These are phyloP conservation scores for Drosophila cognata DNA, from an alignment of 2,888 invertebrate species.

Conservation along the genomic window DNA sequence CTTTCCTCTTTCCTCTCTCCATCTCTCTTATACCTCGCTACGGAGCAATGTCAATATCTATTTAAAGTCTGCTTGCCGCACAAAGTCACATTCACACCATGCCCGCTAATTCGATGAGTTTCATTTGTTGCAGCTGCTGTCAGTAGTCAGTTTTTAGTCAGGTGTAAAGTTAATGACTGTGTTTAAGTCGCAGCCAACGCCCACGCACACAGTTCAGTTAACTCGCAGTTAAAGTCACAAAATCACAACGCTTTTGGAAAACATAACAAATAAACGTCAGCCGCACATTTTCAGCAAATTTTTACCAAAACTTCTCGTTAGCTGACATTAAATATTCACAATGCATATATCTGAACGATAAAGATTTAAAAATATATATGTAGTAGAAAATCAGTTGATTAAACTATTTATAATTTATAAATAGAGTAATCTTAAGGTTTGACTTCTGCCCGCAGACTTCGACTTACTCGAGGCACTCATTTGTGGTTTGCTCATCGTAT, in stretches of 20 bases:
- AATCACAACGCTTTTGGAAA: constrained; percentile 13
- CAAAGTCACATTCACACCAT: constrained; percentile 61
- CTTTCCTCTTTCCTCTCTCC: background rate
- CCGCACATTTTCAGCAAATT: background rate
- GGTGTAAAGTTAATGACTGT: constrained; percentile 29
- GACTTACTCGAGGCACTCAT: background rate
- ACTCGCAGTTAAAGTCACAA: constrained; percentile 12
- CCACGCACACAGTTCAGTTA: background rate
- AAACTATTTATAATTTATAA: background rate
- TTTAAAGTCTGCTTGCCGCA: constrained; percentile 44
- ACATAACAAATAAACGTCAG: constrained; percentile 15
- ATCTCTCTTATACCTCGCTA: background rate
- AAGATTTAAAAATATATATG: background rate
- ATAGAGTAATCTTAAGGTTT: background rate
- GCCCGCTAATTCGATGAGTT: constrained; percentile 54
- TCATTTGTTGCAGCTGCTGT: constrained; percentile 24
- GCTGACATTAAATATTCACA: background rate
- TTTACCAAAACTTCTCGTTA: background rate
- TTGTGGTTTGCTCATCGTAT: background rate
- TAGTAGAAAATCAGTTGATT: background rate
- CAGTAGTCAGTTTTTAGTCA: constrained; percentile 18
- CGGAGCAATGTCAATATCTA: constrained; percentile 61
- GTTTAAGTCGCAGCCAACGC: constrained; percentile 17
- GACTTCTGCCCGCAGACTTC: background rate
- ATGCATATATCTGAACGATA: background rate